Evolutionary conservation across 2,888 invertebrate genomes (phyloP), one percentile per base, ranked within the genome.

Genomic region (Elaeidobius kamerunicus): DNA sequence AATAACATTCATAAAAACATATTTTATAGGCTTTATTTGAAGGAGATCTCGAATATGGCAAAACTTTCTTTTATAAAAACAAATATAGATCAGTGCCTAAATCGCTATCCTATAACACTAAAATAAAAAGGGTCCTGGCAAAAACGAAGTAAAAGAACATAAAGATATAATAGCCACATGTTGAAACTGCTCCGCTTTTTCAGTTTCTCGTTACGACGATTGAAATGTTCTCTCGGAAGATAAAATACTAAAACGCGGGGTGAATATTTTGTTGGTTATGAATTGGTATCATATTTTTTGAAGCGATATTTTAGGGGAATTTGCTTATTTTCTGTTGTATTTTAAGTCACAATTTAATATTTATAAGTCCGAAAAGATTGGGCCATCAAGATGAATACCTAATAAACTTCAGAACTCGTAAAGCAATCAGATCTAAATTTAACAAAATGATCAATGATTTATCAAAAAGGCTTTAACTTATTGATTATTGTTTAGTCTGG

Each of bases 151-250:
- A 43, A 23, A 20, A 18, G 15, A 44, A 51, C 50, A 52, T 56
- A 54, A 57, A 56, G 50, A 57, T 56, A 52, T 54, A 55, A 52
- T 59, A 56, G 48, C 58, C 59, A 62, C 60, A 60, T 61, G 62
- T 60, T 62, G 62, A 60, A 46, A 54, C 52, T 42, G 46, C 53
- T 53, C 40, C 42, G 44, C 43, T 44, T 47, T 55, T 52, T 43
- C 44, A 45, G 50, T 51, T 51, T 41, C 27, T 44, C 56, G 61
- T 65, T 64, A 64, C 66, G 65, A 65, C 58, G 58, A 55, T 56
- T 51, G 61, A 65, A 67, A 67, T 68, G 65, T 68, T 67, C 64
- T 64, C 66, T 38, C 18, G 34, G 38, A 46, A 28, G 46, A 46
- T 46, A 46, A 46, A 46, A 38, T 46, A 46, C 46, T 11, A 23